Evolutionary conservation across 1,140 invertebrate species (phyloP), one percentile per base, ranked within the genome.

Genomic region (Cotesia glomerata): DNA sequence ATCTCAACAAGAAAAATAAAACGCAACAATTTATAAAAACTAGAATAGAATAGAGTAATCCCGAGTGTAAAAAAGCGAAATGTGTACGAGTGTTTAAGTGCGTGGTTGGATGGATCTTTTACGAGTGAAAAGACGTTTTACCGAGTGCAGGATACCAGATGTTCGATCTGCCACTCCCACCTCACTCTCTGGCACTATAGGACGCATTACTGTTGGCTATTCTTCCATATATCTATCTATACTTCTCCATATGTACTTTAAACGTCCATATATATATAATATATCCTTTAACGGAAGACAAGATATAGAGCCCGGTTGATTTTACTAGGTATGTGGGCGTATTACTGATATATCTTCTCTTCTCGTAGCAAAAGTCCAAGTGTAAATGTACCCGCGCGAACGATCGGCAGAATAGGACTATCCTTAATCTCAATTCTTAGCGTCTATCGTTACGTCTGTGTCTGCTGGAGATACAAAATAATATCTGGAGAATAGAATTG

Each of bases 101-200:
- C 65, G 39, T 67, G 63, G 63, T 35, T 39, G 35, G 56, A 58
- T 45, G 63, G 63, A 65, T 65, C 63, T 39, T 52, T 67, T 64
- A 39, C 34, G 62, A 11, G 14, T 18, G 56, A 18, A 58, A 58
- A 58, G 56, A 58, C 56, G 56, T 58, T 49, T 49, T 34, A 26
- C 49, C n/a, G 49, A 67, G 65, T 67, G 26, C 45, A 67, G 65
- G 45, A 67, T 67, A 67, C 36, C 65, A 67, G 65, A 67, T 67
- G 65, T 67, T 67, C 65, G 65, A 67, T 67, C 65, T n/a, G 49
- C 65, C 65, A 67, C 65, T 67, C 65, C 65, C 26, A 54, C 39
- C 65, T 67, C 49, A 39, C 16, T 67, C 49, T 7, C 34, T 52
- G 39, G 26, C 26, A 26, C 26, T 26, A 26, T 45, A 49, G 52